A percentile compares a stretch with the other conserved stretches of the same genome.
Evolutionary conservation across 2,113 vertebrate genomes (phyloP).

Genomic region (Phylloscopus whistleri): DNA sequence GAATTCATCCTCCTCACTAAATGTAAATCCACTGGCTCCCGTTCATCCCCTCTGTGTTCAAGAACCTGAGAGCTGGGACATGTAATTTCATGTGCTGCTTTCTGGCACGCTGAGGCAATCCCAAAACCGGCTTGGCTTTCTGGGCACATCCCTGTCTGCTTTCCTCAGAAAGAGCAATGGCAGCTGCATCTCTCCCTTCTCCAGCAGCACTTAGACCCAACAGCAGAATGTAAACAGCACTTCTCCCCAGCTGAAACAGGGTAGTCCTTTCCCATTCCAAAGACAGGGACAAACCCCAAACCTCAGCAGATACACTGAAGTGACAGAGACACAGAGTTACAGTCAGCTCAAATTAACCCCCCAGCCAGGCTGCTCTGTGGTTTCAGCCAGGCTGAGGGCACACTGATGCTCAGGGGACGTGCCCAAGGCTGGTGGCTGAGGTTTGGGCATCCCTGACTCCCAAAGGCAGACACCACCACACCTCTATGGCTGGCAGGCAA

Average conservation of each 20-base stretch:
- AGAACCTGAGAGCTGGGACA: fast-evolving
- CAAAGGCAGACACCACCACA: background rate
- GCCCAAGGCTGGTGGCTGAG: background rate
- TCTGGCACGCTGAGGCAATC: background rate
- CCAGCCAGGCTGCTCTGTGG: fast-evolving
- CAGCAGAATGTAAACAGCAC: background rate
- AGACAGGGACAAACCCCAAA: background rate
- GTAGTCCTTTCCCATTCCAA: background rate
- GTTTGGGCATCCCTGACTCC: background rate
- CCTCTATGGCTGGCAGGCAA: fast-evolving
- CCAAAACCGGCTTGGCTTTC: background rate
- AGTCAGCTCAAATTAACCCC: background rate
- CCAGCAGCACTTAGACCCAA: background rate
- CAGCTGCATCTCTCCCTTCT: background rate
- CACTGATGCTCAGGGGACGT: fast-evolving
- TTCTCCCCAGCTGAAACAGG: background rate
- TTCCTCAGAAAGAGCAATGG: background rate
- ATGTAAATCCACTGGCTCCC: background rate
- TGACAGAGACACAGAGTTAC: background rate
- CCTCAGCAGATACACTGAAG: background rate
- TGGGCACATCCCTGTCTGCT: background rate
- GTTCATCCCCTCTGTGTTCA: background rate
- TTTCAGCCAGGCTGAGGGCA: background rate
- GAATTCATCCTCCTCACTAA: background rate
- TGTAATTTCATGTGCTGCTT: background rate